A percentile compares a stretch with the other conserved stretches of the same genome.
phyloP scores from a whole-genome alignment of 2,113 vertebrate genomes.

The Lasiurus cinereus region DNA sequence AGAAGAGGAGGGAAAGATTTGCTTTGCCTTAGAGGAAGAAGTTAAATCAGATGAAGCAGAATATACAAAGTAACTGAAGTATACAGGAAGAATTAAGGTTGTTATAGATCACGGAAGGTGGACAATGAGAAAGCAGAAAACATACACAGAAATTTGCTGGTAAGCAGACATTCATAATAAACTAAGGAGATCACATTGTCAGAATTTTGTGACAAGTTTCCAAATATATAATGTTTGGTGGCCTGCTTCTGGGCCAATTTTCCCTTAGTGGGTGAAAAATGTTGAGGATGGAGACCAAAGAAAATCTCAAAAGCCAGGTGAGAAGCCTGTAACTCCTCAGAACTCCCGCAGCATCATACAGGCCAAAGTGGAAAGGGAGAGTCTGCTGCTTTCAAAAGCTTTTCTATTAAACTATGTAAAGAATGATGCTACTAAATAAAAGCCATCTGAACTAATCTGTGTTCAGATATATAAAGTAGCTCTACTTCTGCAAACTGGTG shows the following conservation, averaged over 20 bases:
- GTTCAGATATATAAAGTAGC: conserved; percentile 16
- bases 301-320: conserved; percentile 7
- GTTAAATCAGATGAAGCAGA: not conserved
- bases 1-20: not conserved
- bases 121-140: not conserved
- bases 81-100: not conserved
- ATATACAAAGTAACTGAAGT: not conserved
- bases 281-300: not conserved
- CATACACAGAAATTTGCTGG: not conserved
- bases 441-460: not conserved
- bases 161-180: not conserved
- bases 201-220: not conserved
- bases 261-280: not conserved
- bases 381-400: not conserved
- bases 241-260: not conserved
- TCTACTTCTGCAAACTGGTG: not conserved
- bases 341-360: not conserved
- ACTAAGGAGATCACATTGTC: not conserved
- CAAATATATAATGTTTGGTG: not conserved
- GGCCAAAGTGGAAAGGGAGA: not conserved
- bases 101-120: not conserved
- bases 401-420: not conserved
- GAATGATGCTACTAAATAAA: not conserved
- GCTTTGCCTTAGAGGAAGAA: conserved; percentile 5
- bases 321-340: not conserved